Percentiles rank a stretch among this genome's conserved stretches.
phyloP scores from a whole-genome alignment of 2,888 invertebrate genomes.

The Agriopis aurantiaria region DNA sequence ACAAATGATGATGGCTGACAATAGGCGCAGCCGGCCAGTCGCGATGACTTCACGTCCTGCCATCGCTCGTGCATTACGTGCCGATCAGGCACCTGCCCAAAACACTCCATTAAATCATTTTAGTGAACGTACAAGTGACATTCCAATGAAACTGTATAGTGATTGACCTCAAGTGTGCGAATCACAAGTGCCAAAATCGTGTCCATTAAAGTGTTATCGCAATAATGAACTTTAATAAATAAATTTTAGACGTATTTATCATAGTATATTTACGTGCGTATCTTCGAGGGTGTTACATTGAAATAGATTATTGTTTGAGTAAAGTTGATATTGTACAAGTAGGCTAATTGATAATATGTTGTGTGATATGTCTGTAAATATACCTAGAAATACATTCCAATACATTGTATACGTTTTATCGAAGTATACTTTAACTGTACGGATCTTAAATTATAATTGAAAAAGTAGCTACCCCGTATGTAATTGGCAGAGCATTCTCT shows the following conservation, averaged over 20 bases:
- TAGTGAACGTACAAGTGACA: slow-evolving; percentile 50
- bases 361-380: slow-evolving; percentile 77
- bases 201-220: slow-evolving; percentile 75
- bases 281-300: slow-evolving; percentile 57
- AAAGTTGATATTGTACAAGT: slow-evolving; percentile 35
- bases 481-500: slow-evolving; percentile 11
- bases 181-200: slow-evolving; percentile 75
- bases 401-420: slow-evolving; percentile 74
- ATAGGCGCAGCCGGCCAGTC: slow-evolving; percentile 7
- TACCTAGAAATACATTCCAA: slow-evolving; percentile 53
- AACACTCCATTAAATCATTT: slow-evolving; percentile 45
- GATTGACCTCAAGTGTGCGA: slow-evolving; percentile 52
- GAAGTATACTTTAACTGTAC: slow-evolving; percentile 56
- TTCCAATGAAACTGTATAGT: slow-evolving; percentile 48
- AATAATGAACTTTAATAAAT: slow-evolving; percentile 64
- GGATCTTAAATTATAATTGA: slow-evolving; percentile 40
- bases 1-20: slow-evolving; percentile 12
- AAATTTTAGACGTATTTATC: slow-evolving; percentile 65
- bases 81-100: slow-evolving; percentile 23
- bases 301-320: slow-evolving; percentile 52
- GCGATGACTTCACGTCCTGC: slow-evolving; percentile 25
- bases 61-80: slow-evolving; percentile 29
- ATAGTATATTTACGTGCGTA: slow-evolving; percentile 51
- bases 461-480: slow-evolving; percentile 27
- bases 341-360: slow-evolving; percentile 55